Evolutionary conservation across 1,140 invertebrate species (phyloP).

Genomic region (Procambarus virginalis): DNA sequence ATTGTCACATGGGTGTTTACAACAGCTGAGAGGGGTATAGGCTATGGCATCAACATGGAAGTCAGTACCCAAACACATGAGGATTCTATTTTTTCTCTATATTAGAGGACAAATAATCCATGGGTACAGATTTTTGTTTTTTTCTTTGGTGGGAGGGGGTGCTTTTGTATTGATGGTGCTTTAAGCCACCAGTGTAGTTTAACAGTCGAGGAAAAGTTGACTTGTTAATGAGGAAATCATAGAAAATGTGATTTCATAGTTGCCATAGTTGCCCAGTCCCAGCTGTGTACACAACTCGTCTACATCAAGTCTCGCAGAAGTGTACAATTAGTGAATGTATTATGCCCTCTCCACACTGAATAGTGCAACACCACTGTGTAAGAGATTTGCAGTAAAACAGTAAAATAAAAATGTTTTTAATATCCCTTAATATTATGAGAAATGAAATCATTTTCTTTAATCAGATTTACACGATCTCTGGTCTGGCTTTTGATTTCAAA

Average conservation of each 20-base stretch:
- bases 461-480: no score
- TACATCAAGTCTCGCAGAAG: slow-evolving; percentile 19
- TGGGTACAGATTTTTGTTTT: neutral
- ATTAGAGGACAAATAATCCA: neutral
- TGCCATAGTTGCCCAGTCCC: neutral
- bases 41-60: neutral
- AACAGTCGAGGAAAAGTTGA: neutral
- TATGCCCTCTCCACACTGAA: slow-evolving; percentile 14
- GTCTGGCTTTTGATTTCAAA: no score
- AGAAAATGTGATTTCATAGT: neutral
- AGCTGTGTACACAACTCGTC: neutral
- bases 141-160: neutral
- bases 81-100: neutral
- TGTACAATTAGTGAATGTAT: slow-evolving; percentile 27
- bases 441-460: no score
- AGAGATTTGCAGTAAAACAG: slow-evolving; percentile 57
- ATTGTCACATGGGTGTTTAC: neutral
- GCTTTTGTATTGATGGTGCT: no score
- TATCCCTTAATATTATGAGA: neutral
- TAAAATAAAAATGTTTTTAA: neutral
- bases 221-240: neutral
- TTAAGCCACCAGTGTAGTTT: neutral
- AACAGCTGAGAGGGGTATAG: neutral
- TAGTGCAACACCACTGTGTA: slow-evolving; percentile 42
- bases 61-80: neutral